Evolutionary conservation across 2,797 vertebrate genomes (phyloP), one percentile per base, ranked within the genome.

Genomic region (Poecilia velifera): DNA sequence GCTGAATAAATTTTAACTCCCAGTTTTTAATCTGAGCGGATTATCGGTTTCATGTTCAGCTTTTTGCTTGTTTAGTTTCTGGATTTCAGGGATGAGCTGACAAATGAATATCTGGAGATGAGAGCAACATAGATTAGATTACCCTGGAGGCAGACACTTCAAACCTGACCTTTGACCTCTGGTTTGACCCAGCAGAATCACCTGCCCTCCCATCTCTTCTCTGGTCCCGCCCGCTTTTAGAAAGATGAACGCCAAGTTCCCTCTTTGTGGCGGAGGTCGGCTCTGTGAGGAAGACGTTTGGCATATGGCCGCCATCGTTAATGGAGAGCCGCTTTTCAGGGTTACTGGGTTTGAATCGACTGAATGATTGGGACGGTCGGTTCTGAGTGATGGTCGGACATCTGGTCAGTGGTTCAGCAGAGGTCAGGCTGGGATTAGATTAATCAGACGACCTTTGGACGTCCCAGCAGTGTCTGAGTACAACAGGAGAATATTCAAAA

Each of bases 141-240:
- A 80, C 87, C 73, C 13, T 9, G 3, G 3, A 3, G 31, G 62
- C 78, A 87, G 76, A 25, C 73, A 84, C 91, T 89, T 93, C 90
- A 92, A 91, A 91, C 84, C 84, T 0, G 81, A 94, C 92, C 92
- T 25, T 72, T 92, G 92, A 91, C 92, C 91, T 74, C 76, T 16
- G 5, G 5, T 81, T 84, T 77, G 85, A 79, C 87, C 83, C 76
- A 79, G 88, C 81, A 86, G 45, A 89, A 77, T 91, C 90, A 90
- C 89, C 90, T 89, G 85, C 87, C 91, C 85, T 82, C 74, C 84
- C 84, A 78, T 78, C 79, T 79, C 74, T 82, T 64, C 45, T 47
- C 57, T 79, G n/a, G 25, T 55, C 74, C 82, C 2, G 49, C 72
- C 66, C 62, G 39, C 83, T 81, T 80, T 10, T 74, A 70, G 92